Evolutionary conservation across 2,797 vertebrate species (phyloP), one percentile per base, ranked within the genome.

Genomic region (Karalla daura): DNA sequence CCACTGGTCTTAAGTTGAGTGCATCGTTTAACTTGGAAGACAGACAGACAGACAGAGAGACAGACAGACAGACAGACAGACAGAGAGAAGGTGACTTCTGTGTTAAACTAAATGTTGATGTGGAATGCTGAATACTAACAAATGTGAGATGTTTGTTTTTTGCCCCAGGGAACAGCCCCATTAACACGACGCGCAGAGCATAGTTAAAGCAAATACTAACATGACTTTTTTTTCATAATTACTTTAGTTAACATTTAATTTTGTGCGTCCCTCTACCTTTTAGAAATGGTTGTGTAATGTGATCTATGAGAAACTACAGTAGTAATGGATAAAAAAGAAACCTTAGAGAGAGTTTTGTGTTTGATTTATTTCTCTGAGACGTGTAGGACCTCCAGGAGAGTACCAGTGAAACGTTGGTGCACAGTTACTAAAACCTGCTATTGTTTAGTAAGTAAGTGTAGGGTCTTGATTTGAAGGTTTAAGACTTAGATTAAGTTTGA

Each of bases 321-420:
- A 86, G 83, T 63, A 51, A 63, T 54, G 63, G 71, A 81, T 65
- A 79, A 78, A 86, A 80, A 65, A 79, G 77, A 86, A 80, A 65
- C 63, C 49, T 77, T 80, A 76, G 77, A 79, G 44, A 70, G 40
- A 68, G 86, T 84, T 86, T 77, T 91, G 81, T 88, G 67, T 81
- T 87, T 80, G 50, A 69, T 86, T 80, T 83, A 47, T 76, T 81
- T 67, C 62, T 73, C 62, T 81, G 35, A 78, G 81, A 68, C 28
- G 20, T 76, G 65, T 80, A 65, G 55, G 50, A 67, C 51, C 28
- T 68, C 40, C 62, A 41, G 59, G 24, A 52, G 37, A 75, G 49
- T 75, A 71, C 44, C 54, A 55, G 58, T 74, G 40, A 80, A 67
- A 50, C 63, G 66, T 78, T 67, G 43, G 60, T 63, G 44, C 49